Evolutionary conservation across 2,797 vertebrate species (phyloP).

Genomic region (Glyptemys insculpta): DNA sequence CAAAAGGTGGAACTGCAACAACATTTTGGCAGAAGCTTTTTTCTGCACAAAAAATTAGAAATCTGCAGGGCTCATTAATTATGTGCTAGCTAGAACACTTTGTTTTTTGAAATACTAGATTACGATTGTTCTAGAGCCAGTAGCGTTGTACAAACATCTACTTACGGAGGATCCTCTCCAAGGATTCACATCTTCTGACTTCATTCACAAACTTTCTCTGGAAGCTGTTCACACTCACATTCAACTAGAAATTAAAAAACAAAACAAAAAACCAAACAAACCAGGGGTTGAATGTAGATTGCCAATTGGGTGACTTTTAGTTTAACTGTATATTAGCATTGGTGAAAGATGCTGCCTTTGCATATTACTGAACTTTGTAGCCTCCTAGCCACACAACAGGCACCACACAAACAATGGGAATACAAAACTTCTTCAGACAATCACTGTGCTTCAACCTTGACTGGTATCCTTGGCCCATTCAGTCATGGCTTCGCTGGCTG

Average conservation of each 20-base stretch:
- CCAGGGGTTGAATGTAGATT: neutral
- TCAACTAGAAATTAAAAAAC: slow-evolving; percentile 76
- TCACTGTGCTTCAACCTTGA: neutral
- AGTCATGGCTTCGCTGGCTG: neutral
- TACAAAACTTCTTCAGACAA: neutral
- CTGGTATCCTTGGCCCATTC: neutral
- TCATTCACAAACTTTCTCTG: slow-evolving; percentile 88
- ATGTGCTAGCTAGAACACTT: neutral
- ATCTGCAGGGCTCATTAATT: no score
- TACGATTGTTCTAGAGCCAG: neutral
- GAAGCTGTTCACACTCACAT: slow-evolving; percentile 83
- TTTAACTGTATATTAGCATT: neutral
- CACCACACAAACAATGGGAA: neutral
- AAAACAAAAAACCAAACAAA: slow-evolving; percentile 52
- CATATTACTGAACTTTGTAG: rapidly evolving
- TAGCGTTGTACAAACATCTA: slow-evolving; percentile 34
- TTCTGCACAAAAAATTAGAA: no score
- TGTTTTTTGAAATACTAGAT: neutral
- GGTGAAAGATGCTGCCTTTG: rapidly evolving
- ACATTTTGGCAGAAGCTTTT: no score
- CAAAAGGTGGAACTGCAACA: no score
- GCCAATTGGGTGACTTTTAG: neutral
- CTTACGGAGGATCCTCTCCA: slow-evolving; percentile 88
- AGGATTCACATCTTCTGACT: slow-evolving; percentile 85
- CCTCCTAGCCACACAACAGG: neutral